Conservation (phyloP, 2,888 invertebrate species). For the Amaurobius ferox region DNA sequence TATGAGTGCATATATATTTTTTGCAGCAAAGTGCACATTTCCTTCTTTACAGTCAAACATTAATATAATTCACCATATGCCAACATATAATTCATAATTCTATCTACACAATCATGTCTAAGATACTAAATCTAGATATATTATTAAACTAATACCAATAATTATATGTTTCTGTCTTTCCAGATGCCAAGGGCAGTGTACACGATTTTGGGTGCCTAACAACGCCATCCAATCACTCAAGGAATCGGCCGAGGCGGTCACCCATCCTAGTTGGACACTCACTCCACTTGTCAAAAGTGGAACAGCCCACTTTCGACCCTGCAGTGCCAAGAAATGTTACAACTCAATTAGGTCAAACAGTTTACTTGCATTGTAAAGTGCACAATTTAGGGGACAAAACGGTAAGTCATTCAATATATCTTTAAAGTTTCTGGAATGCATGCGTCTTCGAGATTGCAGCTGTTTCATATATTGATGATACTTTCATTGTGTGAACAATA, state of each 20-base stretch:
- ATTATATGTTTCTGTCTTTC: background rate
- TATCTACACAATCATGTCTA: too few relatives aligned
- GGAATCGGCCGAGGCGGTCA: slow-evolving; percentile 46
- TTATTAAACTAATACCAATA: too few relatives aligned
- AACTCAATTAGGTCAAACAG: slow-evolving; percentile 74
- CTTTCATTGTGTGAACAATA: background rate
- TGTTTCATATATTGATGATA: background rate
- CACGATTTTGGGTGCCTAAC: slow-evolving; percentile 45
- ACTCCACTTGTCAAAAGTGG: slow-evolving; percentile 67
- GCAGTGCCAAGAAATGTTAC: slow-evolving; percentile 73
- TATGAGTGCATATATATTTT: too few relatives aligned
- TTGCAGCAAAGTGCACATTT: too few relatives aligned
- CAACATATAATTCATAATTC: too few relatives aligned
- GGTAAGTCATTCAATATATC: too few relatives aligned
- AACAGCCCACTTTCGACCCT: slow-evolving; percentile 66
- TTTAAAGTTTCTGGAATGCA: background rate
- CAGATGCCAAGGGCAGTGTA: slow-evolving; percentile 21
- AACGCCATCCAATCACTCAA: slow-evolving; percentile 22
- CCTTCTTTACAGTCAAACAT: too few relatives aligned
- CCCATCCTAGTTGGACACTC: slow-evolving; percentile 62
- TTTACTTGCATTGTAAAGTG: slow-evolving; percentile 74
- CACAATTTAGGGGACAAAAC: slow-evolving; percentile 74
- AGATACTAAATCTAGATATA: too few relatives aligned
- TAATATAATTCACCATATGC: too few relatives aligned
- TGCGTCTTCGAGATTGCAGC: background rate